These are phyloP conservation scores for Heterocephalus glaber DNA, from an alignment of 2,113 vertebrate species.

Conservation along the genomic window DNA sequence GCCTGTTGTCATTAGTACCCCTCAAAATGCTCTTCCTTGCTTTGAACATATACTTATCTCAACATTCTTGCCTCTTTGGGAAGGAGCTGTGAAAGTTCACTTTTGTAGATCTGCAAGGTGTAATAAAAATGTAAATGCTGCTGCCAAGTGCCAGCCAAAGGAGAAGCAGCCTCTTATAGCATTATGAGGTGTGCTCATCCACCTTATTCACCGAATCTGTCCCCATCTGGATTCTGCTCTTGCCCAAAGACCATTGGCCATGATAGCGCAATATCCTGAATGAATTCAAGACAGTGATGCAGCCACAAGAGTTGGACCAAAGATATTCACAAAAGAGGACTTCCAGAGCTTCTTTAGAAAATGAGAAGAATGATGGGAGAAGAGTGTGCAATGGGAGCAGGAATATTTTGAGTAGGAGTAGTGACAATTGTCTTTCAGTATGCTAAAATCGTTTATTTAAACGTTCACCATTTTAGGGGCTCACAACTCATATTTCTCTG, in stretches of 20 bases:
- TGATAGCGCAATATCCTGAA: not conserved
- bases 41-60: not conserved
- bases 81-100: not conserved
- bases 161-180: too few relatives aligned
- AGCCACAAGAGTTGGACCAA: not conserved
- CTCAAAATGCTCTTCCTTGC: not conserved
- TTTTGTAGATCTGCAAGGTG: not conserved
- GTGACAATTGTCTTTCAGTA: not conserved
- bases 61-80: not conserved
- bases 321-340: not conserved
- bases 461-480: not conserved
- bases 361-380: not conserved
- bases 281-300: not conserved
- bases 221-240: not conserved
- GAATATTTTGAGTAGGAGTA: not conserved
- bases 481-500: not conserved
- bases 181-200: not conserved
- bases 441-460: not conserved
- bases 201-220: not conserved
- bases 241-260: not conserved
- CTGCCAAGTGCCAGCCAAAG: not conserved
- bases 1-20: not conserved
- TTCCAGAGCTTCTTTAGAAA: not conserved
- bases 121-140: not conserved
- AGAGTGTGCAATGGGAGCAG: too few relatives aligned